Percentiles rank a stretch among this genome's conserved stretches.
phyloP scores from a whole-genome alignment of 2,113 vertebrate genomes.

The Python bivittatus region DNA sequence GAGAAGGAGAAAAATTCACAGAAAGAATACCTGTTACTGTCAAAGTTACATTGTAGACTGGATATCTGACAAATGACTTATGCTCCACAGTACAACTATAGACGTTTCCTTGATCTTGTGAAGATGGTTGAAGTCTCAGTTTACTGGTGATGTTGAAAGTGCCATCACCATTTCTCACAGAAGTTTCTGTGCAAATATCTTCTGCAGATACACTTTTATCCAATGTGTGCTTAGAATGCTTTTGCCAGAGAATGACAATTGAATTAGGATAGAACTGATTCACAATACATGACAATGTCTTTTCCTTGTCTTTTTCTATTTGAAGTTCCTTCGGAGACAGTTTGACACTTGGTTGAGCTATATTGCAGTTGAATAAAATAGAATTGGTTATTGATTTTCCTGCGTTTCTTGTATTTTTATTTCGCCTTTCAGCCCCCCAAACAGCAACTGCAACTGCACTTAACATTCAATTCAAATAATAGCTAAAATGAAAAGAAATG shows the following conservation, averaged over 20 bases:
- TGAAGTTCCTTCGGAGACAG: not conserved
- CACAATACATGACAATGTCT: slow-evolving; percentile 5
- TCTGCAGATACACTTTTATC: not conserved
- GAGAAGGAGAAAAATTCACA: not conserved
- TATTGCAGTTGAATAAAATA: slow-evolving; percentile 2
- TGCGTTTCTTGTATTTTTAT: not conserved
- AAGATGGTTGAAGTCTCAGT: slow-evolving; percentile 26
- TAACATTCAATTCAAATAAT: not conserved
- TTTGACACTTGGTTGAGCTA: slow-evolving; percentile 25
- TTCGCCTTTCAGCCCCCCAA: not conserved
- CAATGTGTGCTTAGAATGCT: not conserved
- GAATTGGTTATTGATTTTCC: not conserved
- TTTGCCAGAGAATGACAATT: slow-evolving; percentile 17
- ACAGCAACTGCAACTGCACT: not conserved
- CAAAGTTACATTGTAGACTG: not conserved
- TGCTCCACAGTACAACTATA: slow-evolving; percentile 47
- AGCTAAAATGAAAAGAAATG: not conserved
- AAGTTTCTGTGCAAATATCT: not conserved
- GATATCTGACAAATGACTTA: not conserved
- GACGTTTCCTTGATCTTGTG: slow-evolving; percentile 4
- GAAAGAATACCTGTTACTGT: slow-evolving; percentile 29
- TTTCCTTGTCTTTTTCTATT: not conserved
- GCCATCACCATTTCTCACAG: slow-evolving; percentile 26
- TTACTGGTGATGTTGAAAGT: slow-evolving; percentile 44
- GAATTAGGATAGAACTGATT: slow-evolving; percentile 37